These are phyloP conservation scores for Paramacrobiotus metropolitanus DNA, from an alignment of 1,140 invertebrate species.

Conservation along the genomic window DNA sequence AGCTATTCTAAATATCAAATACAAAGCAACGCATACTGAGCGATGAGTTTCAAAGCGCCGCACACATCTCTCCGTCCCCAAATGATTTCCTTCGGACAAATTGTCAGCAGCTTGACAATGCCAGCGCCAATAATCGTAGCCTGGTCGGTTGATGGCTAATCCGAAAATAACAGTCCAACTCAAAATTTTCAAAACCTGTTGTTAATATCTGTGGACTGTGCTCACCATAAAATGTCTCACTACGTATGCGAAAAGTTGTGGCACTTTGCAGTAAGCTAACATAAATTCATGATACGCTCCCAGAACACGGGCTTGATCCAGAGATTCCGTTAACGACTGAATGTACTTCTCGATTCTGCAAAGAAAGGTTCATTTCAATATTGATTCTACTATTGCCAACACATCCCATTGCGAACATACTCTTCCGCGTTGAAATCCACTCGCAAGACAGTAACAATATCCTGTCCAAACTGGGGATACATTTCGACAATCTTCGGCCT, in stretches of 20 bases:
- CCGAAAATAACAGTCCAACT: too few relatives aligned
- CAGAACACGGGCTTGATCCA: background rate
- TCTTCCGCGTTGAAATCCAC: background rate
- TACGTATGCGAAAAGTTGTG: background rate
- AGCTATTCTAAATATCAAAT: too few relatives aligned
- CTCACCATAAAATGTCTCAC: background rate
- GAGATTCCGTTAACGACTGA: background rate
- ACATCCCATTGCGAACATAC: background rate
- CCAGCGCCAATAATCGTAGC: background rate
- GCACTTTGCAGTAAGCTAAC: constrained; percentile 2
- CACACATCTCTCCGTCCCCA: background rate
- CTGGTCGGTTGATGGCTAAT: background rate
- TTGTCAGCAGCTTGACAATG: background rate
- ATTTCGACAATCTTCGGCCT: background rate
- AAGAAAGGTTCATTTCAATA: too few relatives aligned
- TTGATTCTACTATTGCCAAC: too few relatives aligned
- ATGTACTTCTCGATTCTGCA: background rate
- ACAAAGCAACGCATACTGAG: background rate
- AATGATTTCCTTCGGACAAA: constrained; percentile 4
- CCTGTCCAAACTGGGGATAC: background rate
- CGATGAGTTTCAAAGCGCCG: background rate
- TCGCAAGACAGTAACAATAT: background rate
- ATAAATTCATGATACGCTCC: constrained; percentile 1
- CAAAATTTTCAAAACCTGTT: background rate
- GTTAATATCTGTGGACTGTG: background rate